phyloP scores from a whole-genome alignment of 2,113 vertebrate species.

The Toxotes jaculatrix region DNA sequence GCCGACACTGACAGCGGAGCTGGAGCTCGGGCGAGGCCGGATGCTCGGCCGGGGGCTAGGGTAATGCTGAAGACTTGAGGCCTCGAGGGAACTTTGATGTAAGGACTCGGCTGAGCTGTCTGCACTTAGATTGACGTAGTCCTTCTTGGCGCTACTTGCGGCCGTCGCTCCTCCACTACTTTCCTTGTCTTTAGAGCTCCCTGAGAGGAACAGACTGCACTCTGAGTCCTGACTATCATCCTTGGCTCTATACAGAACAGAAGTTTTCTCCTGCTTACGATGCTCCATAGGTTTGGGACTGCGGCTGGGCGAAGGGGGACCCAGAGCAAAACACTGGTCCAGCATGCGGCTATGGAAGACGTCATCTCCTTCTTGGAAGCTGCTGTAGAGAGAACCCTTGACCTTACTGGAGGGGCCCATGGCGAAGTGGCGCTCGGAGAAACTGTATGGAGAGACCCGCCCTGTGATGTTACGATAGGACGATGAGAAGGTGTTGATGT shows the following conservation, averaged over 20 bases:
- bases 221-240: slow-evolving; percentile 88
- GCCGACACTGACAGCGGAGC: slow-evolving; percentile 80
- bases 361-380: slow-evolving; percentile 92
- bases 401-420: slow-evolving; percentile 83
- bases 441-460: slow-evolving; percentile 88
- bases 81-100: slow-evolving; percentile 89
- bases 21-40: slow-evolving; percentile 78
- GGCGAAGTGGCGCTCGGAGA: slow-evolving; percentile 88
- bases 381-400: slow-evolving; percentile 89
- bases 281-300: slow-evolving; percentile 84
- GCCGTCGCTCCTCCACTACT: slow-evolving; percentile 56
- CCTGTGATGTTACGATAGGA: slow-evolving; percentile 84
- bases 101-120: slow-evolving; percentile 91
- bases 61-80: slow-evolving; percentile 89
- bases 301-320: slow-evolving; percentile 72
- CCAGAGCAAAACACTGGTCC: slow-evolving; percentile 88
- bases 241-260: slow-evolving; percentile 84
- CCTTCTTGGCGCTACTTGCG: slow-evolving; percentile 80
- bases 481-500: slow-evolving; percentile 87
- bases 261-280: slow-evolving; percentile 85
- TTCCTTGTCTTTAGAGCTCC: slow-evolving; percentile 88
- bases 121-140: slow-evolving; percentile 86
- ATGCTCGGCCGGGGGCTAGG: slow-evolving; percentile 78
- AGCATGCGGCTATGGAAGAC: slow-evolving; percentile 87
- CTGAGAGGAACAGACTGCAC: slow-evolving; percentile 87